Conservation (phyloP, 2,113 vertebrate species). For the Bathybates hornii region DNA sequence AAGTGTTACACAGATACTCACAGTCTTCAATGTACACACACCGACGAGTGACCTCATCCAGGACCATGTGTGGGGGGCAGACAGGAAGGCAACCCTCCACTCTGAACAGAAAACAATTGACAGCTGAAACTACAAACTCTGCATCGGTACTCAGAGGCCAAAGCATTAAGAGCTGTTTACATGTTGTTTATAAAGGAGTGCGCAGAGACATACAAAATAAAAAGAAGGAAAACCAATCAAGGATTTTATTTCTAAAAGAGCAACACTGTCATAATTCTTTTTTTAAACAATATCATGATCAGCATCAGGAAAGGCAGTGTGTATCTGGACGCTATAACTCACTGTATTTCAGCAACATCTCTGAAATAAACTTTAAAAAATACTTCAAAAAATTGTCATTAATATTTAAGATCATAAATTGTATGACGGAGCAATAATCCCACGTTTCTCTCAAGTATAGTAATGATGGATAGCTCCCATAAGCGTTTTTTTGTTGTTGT, state of each 20-base stretch:
- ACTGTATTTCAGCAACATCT: background rate
- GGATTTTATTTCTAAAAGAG: background rate
- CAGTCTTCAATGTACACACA: slow-evolving; percentile 90
- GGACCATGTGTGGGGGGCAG: slow-evolving; percentile 82
- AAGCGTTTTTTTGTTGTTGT: background rate
- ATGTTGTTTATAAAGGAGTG: background rate
- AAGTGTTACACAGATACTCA: slow-evolving; percentile 64
- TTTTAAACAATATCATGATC: background rate
- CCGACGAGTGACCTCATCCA: slow-evolving; percentile 91
- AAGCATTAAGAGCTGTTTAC: background rate
- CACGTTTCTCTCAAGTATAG: background rate
- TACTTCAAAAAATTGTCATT: background rate
- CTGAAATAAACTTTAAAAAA: background rate
- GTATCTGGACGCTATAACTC: background rate
- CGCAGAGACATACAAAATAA: background rate
- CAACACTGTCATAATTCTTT: background rate
- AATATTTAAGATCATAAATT: background rate
- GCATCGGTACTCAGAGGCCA: background rate
- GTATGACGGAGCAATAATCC: background rate
- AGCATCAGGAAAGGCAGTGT: background rate
- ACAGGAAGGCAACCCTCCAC: slow-evolving; percentile 90
- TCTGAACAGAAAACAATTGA: slow-evolving; percentile 65
- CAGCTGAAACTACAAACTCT: background rate
- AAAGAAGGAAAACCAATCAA: background rate
- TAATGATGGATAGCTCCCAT: background rate